A percentile compares a stretch with the other conserved stretches of the same genome.
These are phyloP conservation scores for Drosophila asahinai DNA, from an alignment of 1,140 invertebrate species.

Conservation along the genomic window DNA sequence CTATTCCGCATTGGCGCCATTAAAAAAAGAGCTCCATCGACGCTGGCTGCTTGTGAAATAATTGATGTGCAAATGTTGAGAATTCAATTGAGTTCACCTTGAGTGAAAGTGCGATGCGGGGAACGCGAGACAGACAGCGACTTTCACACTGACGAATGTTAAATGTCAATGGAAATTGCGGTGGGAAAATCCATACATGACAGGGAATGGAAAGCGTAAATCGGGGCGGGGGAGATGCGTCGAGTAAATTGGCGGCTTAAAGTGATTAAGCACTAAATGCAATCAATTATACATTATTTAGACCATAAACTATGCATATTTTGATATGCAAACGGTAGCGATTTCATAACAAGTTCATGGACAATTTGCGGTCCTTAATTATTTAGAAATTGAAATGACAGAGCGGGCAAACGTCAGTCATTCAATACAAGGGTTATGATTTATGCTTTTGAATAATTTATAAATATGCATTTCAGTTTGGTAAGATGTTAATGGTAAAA, in stretches of 20 bases:
- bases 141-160: conserved; percentile 33
- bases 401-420: neutral
- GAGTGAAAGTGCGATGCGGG: conserved; percentile 26
- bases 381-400: neutral
- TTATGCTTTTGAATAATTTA: neutral
- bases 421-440: neutral
- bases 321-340: neutral
- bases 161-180: conserved; percentile 29
- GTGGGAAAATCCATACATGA: neutral
- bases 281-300: conserved; percentile 49
- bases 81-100: conserved; percentile 68
- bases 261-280: conserved; percentile 37
- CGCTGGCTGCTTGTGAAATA: conserved; percentile 60
- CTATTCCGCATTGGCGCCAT: conserved; percentile 25
- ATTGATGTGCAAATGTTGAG: conserved; percentile 69
- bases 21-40: conserved; percentile 38
- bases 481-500: neutral
- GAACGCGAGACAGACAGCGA: conserved; percentile 11
- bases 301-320: conserved; percentile 15
- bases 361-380: conserved; percentile 16
- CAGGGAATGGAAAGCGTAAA: too few relatives aligned
- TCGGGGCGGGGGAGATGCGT: neutral
- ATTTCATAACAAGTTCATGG: conserved; percentile 27
- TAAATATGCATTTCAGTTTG: neutral
- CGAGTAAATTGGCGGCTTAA: conserved; percentile 37